Percentiles rank a stretch among this genome's conserved stretches.
These are phyloP conservation scores for Periophthalmodon schlosseri DNA, from an alignment of 2,113 vertebrate species.

Conservation along the genomic window DNA sequence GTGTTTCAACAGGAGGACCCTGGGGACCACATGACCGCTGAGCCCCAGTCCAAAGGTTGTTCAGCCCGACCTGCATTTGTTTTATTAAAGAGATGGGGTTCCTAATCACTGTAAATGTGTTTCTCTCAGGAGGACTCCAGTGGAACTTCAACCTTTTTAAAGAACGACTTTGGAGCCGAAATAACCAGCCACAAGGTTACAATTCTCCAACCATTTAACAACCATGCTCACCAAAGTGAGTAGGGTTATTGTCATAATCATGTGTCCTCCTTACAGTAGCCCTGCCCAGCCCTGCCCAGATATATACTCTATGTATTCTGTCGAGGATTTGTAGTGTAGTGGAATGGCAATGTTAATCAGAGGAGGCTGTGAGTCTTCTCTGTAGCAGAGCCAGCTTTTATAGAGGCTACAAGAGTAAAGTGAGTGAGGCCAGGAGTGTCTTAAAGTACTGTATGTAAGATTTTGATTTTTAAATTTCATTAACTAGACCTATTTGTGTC, in stretches of 20 bases:
- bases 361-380: no score
- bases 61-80: background rate
- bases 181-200: background rate
- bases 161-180: background rate
- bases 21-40: background rate
- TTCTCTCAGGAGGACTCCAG: background rate
- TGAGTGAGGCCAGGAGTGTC: no score
- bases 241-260: background rate
- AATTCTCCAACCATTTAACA: background rate
- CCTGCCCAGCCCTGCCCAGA: no score
- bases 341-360: no score
- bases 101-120: background rate
- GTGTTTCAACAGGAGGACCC: constrained; percentile 5
- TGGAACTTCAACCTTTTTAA: background rate
- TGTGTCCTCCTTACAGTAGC: background rate
- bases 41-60: background rate
- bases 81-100: background rate
- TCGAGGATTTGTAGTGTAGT: no score
- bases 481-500: no score
- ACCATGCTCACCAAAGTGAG: background rate
- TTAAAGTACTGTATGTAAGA: no score
- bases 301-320: no score
- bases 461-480: no score
- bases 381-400: no score
- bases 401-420: no score